Base-by-base conservation (phyloP, 2,888 invertebrate genomes). In the Ophion ellenae region DNA sequence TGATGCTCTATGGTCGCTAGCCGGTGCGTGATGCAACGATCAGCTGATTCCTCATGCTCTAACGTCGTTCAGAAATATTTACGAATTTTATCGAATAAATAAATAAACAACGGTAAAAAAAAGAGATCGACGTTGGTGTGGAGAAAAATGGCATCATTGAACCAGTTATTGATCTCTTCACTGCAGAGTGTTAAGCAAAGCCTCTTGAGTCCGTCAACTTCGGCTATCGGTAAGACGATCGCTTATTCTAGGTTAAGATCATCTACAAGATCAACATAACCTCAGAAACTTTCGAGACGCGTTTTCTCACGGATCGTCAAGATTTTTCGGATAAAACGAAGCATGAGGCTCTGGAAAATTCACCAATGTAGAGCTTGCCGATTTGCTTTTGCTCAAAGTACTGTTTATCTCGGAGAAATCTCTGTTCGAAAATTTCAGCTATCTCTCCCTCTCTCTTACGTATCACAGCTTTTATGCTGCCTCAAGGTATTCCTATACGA, bases 61-160 rank as follows among this genome's bases (percentile, higher is more conserved):
- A 17, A 3, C 14, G 53, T 53, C 53, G 40, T 9, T 0, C 5
- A 14, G 14, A 47, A 53, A 53, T 17, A 53, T 53, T 53, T 14
- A 14, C 17, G 14, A 53, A 17, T 53, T 53, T 53, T 53, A 17
- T 53, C 17, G 53, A 53, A 53, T 53, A 14, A 17, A 14, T 53
- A 53, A 53, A 64, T 45, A 20, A 73, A 73, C n/a, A 59, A 59
- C 9, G 63, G 40, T 45, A 28, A 66, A 20, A 57, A 57, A 40
- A 32, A 66, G 14, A 66, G 53, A 66, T 7, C 28, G 57, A 32
- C 64, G 45, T 11, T 66, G 17, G 6, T 64, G 59, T 6, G 28
- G 67, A 24, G 20, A 61, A 87, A 9, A 64, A 88, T 88, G 88
- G 78, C 87, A 53, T 63, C 71, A 66, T 36, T 87, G 7, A 81